Evolutionary conservation across 2,888 invertebrate species (phyloP).

Genomic region (Sesia apiformis): DNA sequence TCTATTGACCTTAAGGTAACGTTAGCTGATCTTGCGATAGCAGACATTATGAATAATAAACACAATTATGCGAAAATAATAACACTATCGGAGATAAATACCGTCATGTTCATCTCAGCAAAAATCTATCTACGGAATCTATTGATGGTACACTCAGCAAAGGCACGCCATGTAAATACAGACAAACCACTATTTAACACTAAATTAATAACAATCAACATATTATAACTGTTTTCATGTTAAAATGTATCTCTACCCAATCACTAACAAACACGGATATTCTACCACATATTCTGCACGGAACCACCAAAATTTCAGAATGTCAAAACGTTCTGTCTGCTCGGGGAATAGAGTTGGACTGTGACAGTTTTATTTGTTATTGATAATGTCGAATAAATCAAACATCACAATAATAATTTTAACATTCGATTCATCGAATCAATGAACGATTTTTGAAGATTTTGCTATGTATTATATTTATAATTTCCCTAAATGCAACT

Average conservation of each 20-base stretch:
- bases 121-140: slow-evolving; percentile 46
- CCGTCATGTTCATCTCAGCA: slow-evolving; percentile 42
- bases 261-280: slow-evolving; percentile 41
- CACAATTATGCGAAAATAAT: slow-evolving; percentile 50
- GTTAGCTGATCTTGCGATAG: slow-evolving; percentile 45
- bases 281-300: slow-evolving; percentile 40
- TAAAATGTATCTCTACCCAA: slow-evolving; percentile 29
- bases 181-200: slow-evolving; percentile 26
- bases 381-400: neutral
- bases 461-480: no score
- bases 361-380: neutral
- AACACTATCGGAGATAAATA: slow-evolving; percentile 49
- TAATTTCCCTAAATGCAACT: no score
- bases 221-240: slow-evolving; percentile 34
- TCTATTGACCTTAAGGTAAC: slow-evolving; percentile 60
- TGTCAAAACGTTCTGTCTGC: neutral
- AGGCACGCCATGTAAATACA: slow-evolving; percentile 29
- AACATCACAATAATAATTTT: no score
- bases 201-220: slow-evolving; percentile 33
- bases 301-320: slow-evolving; percentile 37
- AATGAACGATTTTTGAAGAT: no score
- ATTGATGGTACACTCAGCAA: slow-evolving; percentile 32
- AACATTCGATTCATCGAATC: no score
- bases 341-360: neutral
- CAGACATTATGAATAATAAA: slow-evolving; percentile 51